phyloP scores from a whole-genome alignment of 2,888 invertebrate genomes.

The Pterobdella sp. region DNA sequence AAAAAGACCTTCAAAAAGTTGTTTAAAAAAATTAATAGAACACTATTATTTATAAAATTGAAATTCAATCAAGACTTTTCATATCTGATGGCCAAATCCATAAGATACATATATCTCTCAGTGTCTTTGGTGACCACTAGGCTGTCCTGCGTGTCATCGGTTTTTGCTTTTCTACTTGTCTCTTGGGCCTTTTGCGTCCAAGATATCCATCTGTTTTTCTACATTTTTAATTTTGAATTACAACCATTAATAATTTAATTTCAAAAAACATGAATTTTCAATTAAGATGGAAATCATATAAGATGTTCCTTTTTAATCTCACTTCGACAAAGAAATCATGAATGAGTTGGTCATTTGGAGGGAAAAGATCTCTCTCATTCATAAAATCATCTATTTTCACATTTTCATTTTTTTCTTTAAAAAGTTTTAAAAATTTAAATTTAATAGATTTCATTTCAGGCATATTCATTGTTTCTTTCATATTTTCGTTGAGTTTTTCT shows the following conservation, averaged over 20 bases:
- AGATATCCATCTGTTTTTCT: constrained; percentile 14
- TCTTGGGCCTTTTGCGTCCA: constrained; percentile 13
- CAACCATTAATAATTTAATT: neutral
- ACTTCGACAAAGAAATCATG: constrained; percentile 19
- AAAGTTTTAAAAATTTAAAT: neutral
- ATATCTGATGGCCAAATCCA: constrained; percentile 50
- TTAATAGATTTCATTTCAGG: neutral
- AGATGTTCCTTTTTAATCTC: too few species aligned
- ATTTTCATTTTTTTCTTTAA: neutral
- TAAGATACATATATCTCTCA: constrained; percentile 51
- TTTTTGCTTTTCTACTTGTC: constrained; percentile 41
- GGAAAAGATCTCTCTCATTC: neutral
- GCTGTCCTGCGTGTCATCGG: constrained; percentile 50
- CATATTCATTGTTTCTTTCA: constrained; percentile 53
- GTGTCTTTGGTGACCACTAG: constrained; percentile 55
- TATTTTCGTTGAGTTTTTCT: constrained; percentile 67
- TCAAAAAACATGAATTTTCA: too few species aligned
- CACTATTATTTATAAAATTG: too few species aligned
- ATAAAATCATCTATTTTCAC: neutral
- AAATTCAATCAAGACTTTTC: constrained; percentile 27
- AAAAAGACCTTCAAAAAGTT: constrained; percentile 45
- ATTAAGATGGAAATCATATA: too few species aligned
- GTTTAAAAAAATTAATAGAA: neutral
- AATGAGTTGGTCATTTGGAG: neutral
- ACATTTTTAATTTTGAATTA: too few species aligned